phyloP scores from a whole-genome alignment of 2,888 invertebrate species.

The Mythimna lalbum region DNA sequence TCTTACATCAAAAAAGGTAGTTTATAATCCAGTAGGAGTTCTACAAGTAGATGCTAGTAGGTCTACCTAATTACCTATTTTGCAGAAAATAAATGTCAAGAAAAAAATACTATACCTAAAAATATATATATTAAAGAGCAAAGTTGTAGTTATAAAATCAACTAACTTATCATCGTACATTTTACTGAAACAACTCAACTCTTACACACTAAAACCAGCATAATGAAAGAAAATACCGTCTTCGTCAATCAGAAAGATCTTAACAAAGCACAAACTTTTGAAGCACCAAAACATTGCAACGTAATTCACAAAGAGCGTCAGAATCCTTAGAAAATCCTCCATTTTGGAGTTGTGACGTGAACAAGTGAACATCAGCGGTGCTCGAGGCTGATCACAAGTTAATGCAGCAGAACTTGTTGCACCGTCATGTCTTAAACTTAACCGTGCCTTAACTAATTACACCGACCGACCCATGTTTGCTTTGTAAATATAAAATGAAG shows the following conservation, averaged over 20 bases:
- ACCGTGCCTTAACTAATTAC: slow-evolving; percentile 76
- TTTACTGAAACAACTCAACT: not conserved
- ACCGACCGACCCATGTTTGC: slow-evolving; percentile 70
- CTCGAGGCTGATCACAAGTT: slow-evolving; percentile 76
- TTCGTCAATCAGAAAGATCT: slow-evolving; percentile 32
- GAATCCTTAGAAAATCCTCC: slow-evolving; percentile 38
- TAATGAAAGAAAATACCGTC: slow-evolving; percentile 9
- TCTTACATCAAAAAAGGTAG: slow-evolving; percentile 11
- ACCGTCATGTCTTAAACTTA: slow-evolving; percentile 77
- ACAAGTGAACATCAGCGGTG: slow-evolving; percentile 64
- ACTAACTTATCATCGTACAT: not conserved
- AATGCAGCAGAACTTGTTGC: slow-evolving; percentile 75
- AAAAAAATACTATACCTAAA: too few relatives aligned
- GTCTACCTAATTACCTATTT: not conserved
- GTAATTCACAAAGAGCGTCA: slow-evolving; percentile 41
- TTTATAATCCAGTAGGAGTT: slow-evolving; percentile 14
- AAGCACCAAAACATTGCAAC: slow-evolving; percentile 29
- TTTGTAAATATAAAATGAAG: slow-evolving; percentile 67
- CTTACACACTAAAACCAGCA: slow-evolving; percentile 7
- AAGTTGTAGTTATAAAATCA: not conserved
- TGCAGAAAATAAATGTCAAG: not conserved
- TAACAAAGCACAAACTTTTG: slow-evolving; percentile 8
- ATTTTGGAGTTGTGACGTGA: slow-evolving; percentile 34
- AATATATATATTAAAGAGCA: not conserved
- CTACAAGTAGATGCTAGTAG: not conserved